These are phyloP conservation scores for Corythaixoides concolor DNA, from an alignment of 2,113 vertebrate genomes.

Conservation along the genomic window DNA sequence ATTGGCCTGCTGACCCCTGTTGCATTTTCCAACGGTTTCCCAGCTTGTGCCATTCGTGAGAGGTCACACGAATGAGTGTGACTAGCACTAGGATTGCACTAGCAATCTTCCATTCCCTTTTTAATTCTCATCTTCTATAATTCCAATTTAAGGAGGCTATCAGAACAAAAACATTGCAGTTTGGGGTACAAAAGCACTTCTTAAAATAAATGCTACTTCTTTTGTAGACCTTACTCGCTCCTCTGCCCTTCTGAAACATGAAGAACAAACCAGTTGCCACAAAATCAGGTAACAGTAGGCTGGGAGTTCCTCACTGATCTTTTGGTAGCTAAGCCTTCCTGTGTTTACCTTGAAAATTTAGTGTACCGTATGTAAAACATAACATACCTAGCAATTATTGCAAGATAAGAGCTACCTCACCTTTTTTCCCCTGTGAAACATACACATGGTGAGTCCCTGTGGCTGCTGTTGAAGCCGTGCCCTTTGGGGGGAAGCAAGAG, in stretches of 20 bases:
- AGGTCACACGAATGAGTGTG: background rate
- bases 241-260: background rate
- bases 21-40: background rate
- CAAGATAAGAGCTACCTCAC: no score
- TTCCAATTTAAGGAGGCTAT: background rate
- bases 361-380: fast-evolving
- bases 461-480: background rate
- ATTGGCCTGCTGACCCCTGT: background rate
- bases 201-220: background rate
- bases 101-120: no score
- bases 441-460: fast-evolving
- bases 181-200: background rate
- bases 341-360: fast-evolving
- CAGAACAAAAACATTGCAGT: fast-evolving
- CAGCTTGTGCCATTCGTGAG: background rate
- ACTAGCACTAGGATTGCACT: no score
- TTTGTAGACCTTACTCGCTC: background rate
- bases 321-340: background rate
- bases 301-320: fast-evolving
- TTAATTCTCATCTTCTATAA: background rate
- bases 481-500: background rate
- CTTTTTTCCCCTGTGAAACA: background rate
- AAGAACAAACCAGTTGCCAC: no score
- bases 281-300: fast-evolving
- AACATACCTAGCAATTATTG: fast-evolving